Evolutionary conservation across 2,113 vertebrate species (phyloP), one percentile per base, ranked within the genome.

Genomic region (Macroglossus sobrinus): DNA sequence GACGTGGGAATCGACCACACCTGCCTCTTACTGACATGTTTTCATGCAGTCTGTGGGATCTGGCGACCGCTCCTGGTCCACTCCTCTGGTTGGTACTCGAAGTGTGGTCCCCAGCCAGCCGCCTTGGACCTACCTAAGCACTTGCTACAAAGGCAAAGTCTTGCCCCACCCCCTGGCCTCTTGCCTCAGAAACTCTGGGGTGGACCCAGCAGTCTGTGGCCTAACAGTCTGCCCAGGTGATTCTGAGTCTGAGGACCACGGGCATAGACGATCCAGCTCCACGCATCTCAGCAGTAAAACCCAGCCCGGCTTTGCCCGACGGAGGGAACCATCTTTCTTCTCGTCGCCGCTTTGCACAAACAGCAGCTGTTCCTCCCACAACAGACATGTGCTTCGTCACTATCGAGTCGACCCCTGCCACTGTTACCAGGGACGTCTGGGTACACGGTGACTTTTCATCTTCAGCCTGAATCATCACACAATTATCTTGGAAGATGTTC

Each of bases 211-310:
- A 3, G n/a, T 16, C 9, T 18, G 57, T 13, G 38, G 24, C 45
- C 69, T 75, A 12, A 72, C 57, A 28, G 24, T 45, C n/a, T 19
- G 18, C 53, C 43, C 55, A 53, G 15, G 1, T 26, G 53, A 5
- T 15, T 40, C 30, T 22, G 87, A 75, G 18, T 24, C 1, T 68
- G 71, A 72, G 68, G 63, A 61, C 22, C 14, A 9, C 21, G 0
- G n/a, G 40, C 1, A 0, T 0, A 38, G 47, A 18, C 1, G 7
- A 4, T 16, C 5, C 64, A 45, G 40, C 13, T 26, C 72, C 30
- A 15, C 0, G 16, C 9, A 26, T 6, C 16, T 35, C 38, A 14
- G 35, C n/a, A 1, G 28, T 11, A 18, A 45, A 22, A 33, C 22
- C 40, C 26, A 15, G 14, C 14, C 35, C 35, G 3, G 5, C 78